These are phyloP conservation scores for Megaustenia siamemsis DNA, from an alignment of 2,888 invertebrate species.

Conservation along the genomic window DNA sequence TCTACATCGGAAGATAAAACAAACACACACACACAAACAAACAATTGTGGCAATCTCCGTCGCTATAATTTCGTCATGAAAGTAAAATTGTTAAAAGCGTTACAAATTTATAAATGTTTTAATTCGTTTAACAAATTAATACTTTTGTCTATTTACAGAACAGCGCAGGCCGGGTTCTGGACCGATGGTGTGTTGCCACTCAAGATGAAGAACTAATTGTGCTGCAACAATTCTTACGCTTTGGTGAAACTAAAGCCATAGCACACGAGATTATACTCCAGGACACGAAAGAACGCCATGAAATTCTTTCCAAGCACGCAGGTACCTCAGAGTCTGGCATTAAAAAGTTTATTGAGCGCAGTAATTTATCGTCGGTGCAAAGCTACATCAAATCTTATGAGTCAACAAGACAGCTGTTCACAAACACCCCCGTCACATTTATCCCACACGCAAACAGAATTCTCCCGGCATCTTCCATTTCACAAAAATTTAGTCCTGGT, in stretches of 20 bases:
- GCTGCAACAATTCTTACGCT: slow-evolving; percentile 93
- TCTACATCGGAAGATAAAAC: too few species aligned
- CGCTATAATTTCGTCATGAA: too few species aligned
- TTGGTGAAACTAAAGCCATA: slow-evolving; percentile 92
- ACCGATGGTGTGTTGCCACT: slow-evolving; percentile 93
- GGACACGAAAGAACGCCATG: slow-evolving; percentile 75
- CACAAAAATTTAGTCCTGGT: slow-evolving; percentile 49
- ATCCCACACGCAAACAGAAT: slow-evolving; percentile 65
- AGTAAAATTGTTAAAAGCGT: too few species aligned
- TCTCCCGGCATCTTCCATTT: slow-evolving; percentile 65
- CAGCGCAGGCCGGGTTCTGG: slow-evolving; percentile 89
- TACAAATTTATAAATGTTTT: too few species aligned
- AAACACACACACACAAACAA: too few species aligned
- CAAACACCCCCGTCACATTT: slow-evolving; percentile 65
- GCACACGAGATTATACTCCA: slow-evolving; percentile 85
- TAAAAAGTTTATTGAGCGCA: slow-evolving; percentile 83
- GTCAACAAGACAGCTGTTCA: slow-evolving; percentile 68
- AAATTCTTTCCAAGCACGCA: slow-evolving; percentile 70
- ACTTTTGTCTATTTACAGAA: slow-evolving; percentile 83
- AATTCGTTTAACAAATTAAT: too few species aligned
- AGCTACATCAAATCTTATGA: slow-evolving; percentile 76
- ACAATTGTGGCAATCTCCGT: too few species aligned
- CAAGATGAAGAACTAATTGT: slow-evolving; percentile 94
- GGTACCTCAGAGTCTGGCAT: slow-evolving; percentile 82
- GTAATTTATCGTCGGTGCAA: slow-evolving; percentile 75